Evolutionary conservation across 2,797 vertebrate genomes (phyloP).

Genomic region (Setipinna tenuifilis): DNA sequence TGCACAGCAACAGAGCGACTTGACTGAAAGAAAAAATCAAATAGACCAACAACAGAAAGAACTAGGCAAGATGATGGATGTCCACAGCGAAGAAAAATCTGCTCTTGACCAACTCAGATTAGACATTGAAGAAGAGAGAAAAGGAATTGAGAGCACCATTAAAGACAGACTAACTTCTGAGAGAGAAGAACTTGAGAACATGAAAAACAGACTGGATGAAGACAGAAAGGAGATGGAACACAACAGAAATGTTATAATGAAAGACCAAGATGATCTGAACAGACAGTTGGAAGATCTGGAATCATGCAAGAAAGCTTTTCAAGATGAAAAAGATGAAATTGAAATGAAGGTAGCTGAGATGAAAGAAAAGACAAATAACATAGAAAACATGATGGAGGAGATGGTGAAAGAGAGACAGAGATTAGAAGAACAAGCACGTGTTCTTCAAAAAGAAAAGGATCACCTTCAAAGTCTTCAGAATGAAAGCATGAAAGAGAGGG

Average conservation of each 20-base stretch:
- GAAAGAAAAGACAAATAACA: background rate
- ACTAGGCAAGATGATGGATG: background rate
- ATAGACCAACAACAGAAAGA: slow-evolving; percentile 30
- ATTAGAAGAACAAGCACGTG: background rate
- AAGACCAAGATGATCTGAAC: slow-evolving; percentile 26
- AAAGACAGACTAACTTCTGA: slow-evolving; percentile 29
- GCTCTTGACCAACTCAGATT: background rate
- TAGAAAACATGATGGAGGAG: background rate
- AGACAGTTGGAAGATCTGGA: slow-evolving; percentile 19
- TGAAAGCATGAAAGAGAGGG: background rate
- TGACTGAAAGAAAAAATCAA: slow-evolving; percentile 35
- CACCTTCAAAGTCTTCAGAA: background rate
- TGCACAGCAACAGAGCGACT: background rate
- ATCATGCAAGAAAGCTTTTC: background rate
- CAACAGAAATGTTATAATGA: background rate
- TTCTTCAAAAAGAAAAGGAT: slow-evolving; percentile 7
- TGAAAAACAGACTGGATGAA: background rate
- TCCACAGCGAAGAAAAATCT: background rate
- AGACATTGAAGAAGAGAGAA: slow-evolving; percentile 8
- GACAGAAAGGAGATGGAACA: slow-evolving; percentile 14
- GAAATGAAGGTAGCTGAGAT: too few relatives aligned
- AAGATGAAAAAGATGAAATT: background rate
- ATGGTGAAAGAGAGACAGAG: background rate
- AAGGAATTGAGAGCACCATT: slow-evolving; percentile 28
- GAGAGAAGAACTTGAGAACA: background rate